Conservation (phyloP, 92 coral and sea anemone genomes). For the Epizoanthus illoricatus region DNA sequence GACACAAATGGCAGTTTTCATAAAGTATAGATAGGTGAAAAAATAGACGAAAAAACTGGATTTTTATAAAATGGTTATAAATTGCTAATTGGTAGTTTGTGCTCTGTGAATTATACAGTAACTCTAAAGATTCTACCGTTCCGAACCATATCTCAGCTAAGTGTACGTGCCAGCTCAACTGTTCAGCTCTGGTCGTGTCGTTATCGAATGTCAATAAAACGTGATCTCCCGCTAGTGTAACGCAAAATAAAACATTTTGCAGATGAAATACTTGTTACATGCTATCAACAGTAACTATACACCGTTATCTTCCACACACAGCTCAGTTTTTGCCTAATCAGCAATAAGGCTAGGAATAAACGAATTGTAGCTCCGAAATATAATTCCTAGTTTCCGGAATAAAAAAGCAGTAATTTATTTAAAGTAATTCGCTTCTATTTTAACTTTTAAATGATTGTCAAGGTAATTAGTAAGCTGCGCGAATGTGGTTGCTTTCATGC, state of each 20-base stretch:
- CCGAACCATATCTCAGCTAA: background rate
- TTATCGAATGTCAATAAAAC: background rate
- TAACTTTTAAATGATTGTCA: slow-evolving; percentile 2
- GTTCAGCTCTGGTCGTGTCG: background rate
- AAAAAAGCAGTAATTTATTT: slow-evolving; percentile 28
- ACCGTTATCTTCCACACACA: background rate
- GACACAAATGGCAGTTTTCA: background rate
- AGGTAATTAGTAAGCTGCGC: background rate
- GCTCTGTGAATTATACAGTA: too few species aligned
- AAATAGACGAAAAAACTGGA: background rate
- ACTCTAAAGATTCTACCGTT: background rate
- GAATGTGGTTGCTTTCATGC: background rate
- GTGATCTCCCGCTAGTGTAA: background rate
- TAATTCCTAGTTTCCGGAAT: background rate
- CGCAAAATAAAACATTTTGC: background rate
- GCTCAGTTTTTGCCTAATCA: slow-evolving; percentile 1
- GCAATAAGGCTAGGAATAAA: background rate
- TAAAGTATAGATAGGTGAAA: background rate
- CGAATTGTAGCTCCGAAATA: background rate
- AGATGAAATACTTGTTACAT: background rate
- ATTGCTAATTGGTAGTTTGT: background rate
- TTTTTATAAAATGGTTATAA: background rate
- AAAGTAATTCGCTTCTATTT: slow-evolving; percentile 25
- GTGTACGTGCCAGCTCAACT: background rate
- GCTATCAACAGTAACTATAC: background rate